A percentile compares a stretch with the other conserved stretches of the same genome.
phyloP scores from a whole-genome alignment of 2,888 invertebrate species.

The Spodoptera exigua region DNA sequence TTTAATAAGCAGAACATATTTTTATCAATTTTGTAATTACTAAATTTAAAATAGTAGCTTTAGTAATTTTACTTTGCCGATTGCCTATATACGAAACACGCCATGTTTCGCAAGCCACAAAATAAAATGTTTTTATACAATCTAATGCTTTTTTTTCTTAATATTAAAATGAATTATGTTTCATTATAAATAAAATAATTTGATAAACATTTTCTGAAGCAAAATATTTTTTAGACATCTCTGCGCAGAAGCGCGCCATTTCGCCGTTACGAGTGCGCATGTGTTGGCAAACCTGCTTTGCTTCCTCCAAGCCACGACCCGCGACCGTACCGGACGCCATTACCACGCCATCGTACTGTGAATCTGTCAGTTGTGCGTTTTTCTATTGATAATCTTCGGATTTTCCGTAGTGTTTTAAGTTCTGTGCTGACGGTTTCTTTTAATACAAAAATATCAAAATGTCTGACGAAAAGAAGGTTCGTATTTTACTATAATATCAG shows the following conservation, averaged over 20 bases:
- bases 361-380: constrained; percentile 82
- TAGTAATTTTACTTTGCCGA: neutral
- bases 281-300: constrained; percentile 81
- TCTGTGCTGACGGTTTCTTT: constrained; percentile 72
- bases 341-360: constrained; percentile 85
- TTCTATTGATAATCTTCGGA: constrained; percentile 70
- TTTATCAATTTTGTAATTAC: neutral
- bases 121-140: neutral
- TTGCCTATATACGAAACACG: too few species aligned
- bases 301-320: constrained; percentile 84
- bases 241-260: constrained; percentile 82
- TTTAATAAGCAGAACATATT: neutral
- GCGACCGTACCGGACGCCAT: constrained; percentile 87
- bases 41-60: constrained; percentile 8
- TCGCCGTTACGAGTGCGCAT: constrained; percentile 75
- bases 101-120: neutral
- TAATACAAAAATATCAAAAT: constrained; percentile 81
- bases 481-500: constrained; percentile 75
- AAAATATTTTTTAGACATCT: constrained; percentile 23
- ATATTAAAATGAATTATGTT: neutral
- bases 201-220: neutral
- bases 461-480: constrained; percentile 92
- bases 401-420: constrained; percentile 64
- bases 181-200: constrained; percentile 3
- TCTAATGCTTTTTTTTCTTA: neutral